Base-by-base conservation (phyloP, 1,140 invertebrate genomes). In the Hestina assimilis region DNA sequence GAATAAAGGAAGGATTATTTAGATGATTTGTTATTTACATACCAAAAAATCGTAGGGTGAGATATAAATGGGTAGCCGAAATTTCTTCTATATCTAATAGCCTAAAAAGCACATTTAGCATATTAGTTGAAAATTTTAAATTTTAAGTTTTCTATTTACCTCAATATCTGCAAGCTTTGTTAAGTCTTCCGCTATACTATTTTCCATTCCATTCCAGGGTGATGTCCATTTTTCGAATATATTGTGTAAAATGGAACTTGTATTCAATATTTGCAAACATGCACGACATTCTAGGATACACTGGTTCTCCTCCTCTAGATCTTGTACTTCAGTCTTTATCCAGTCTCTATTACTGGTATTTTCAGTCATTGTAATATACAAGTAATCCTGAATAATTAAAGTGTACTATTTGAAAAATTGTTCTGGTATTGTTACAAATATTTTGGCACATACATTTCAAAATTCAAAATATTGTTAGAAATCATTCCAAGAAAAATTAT, bases 161-260 rank as follows among this genome's bases (percentile, higher is more conserved):
- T 78, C 48, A 55, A 85, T 40, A 47, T 72, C 66, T 1, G 79
- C 59, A 47, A 85, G 53, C 43, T 73, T 80, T 5, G 64, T 66
- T 12, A 86, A 54, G 46, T 82, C 75, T n/a, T 82, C 77, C 0
- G 75, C 83, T 41, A 83, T 75, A n/a, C 70, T 72, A n/a, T 46
- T 58, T n/a, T 68, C 66, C 66, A 79, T 72, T 6, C 71, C 74
- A 1, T 66, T 59, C 76, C 74, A 78, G 9, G 70, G 66, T 8
- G 69, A 65, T 8, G 48, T 47, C 80, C 79, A 83, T n/a, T 58
- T 23, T 64, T 78, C 69, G 46, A 77, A 83, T 38, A 86, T 58
- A 60, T 81, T 65, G 12, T 71, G 55, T 21, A 66, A 53, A 31
- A 59, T 55, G 1, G 28, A 46, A 23, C 69, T 43, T 2, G 56